Base-by-base conservation (phyloP, 2,113 vertebrate species). In the Setophaga petechia region DNA sequence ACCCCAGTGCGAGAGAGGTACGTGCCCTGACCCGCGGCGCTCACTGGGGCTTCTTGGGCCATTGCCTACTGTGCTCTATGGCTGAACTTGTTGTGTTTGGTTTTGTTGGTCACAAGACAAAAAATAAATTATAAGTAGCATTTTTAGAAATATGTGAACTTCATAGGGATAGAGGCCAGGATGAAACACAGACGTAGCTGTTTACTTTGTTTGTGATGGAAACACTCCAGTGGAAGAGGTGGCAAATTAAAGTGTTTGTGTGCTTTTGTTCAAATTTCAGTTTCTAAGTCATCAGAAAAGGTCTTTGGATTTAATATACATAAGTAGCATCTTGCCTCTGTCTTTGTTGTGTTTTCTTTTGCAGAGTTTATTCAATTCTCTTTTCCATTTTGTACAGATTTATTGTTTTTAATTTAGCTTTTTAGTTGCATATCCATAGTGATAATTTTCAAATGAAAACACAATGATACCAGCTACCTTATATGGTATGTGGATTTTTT, bases 1-100 rank as follows among this genome's bases (percentile, higher is more conserved):
- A 78, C 98, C 99, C 41, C 99, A 99, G 98, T 99, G 99, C 81
- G 99, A 99, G 98, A 98, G 99, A 99, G 99, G 99, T 99, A 98
- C n/a, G 94, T 93, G n/a, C 43, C 43, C n/a, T 52, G 9, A 58
- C 35, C 28, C 16, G 19, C 19, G 23, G 27, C 16, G 12, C 9
- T 82, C 46, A 43, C 11, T 4, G 0, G n/a, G n/a, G n/a, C n/a
- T n/a, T n/a, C 31, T 63, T 8, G 17, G 68, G 51, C 33, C 49
- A 6, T 49, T 82, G 15, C 28, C 18, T 58, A 0, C 23, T 62
- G 31, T 65, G 15, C 72, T 55, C 27, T 63, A 3, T 23, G 43
- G 14, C 4, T 63, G 63, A 58, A 73, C 43, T 69, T 27, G 8
- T 15, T 89, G 4, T 37, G 20, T 47, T 68, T 84, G 27, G 1